These are phyloP conservation scores for Propsilocerus akamusi DNA, from an alignment of 1,140 invertebrate species.

Conservation along the genomic window DNA sequence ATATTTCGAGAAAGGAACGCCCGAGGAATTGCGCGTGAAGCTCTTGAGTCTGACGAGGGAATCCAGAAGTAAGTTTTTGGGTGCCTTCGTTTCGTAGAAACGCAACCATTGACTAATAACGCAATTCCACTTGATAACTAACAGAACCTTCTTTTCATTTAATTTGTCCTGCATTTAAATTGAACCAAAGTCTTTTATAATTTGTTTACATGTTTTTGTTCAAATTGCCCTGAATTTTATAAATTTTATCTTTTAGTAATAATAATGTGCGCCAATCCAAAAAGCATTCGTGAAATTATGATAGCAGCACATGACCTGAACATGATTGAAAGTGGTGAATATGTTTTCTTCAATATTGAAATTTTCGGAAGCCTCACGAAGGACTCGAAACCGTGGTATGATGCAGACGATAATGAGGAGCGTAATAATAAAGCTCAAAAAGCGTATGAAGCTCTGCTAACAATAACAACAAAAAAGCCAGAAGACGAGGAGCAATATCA, in stretches of 20 bases:
- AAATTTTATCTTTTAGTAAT: constrained; percentile 57
- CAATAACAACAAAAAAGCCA: constrained; percentile 68
- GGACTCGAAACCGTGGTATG: constrained; percentile 56
- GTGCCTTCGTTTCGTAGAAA: too few species aligned
- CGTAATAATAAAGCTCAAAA: constrained; percentile 67
- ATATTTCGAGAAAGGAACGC: constrained; percentile 39
- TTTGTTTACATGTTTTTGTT: constrained; percentile 10
- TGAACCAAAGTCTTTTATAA: constrained; percentile 7
- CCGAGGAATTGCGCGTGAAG: constrained; percentile 27
- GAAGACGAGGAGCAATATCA: constrained; percentile 56
- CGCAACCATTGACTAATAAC: neutral
- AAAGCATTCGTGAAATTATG: constrained; percentile 74
- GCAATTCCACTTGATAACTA: neutral
- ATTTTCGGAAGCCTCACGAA: constrained; percentile 38
- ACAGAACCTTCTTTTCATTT: neutral
- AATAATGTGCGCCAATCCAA: constrained; percentile 78
- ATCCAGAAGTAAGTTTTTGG: constrained; percentile 55
- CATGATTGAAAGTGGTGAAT: constrained; percentile 89
- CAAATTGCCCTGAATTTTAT: too few species aligned
- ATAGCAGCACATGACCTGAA: constrained; percentile 78
- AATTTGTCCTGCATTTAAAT: neutral
- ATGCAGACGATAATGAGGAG: constrained; percentile 54
- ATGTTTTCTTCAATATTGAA: constrained; percentile 96
- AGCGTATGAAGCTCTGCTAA: constrained; percentile 79
- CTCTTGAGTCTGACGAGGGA: constrained; percentile 41